Base-by-base conservation (phyloP, 2,113 vertebrate genomes). In the Neolamprologus hecqui region DNA sequence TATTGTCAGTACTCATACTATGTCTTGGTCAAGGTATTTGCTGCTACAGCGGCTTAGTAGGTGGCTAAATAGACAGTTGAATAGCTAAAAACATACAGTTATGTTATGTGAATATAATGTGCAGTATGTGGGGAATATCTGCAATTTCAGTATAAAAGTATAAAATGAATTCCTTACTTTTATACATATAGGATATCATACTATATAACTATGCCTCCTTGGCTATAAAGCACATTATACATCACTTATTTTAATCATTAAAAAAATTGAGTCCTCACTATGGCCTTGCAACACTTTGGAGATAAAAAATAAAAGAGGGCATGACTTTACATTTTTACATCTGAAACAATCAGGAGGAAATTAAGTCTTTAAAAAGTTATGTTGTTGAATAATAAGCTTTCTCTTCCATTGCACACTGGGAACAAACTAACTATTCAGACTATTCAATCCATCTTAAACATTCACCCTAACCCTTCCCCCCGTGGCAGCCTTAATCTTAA, bases 371-470 rank as follows among this genome's bases (percentile, higher is more conserved):
- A 33, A 57, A 81, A 7, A 54, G 33, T 83, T 79, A 26, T 82
- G 92, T 83, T 83, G 28, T 82, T 81, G 28, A 88, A 89, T 83
- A 57, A 84, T 31, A 49, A 9, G 31, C 81, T 86, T 73, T 91
- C 17, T 73, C 37, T 49, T 21, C 37, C 28, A 73, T n/a, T 63
- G 31, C 68, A 89, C 17, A 53, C 37, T 65, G 31, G 85, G 58
- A 90, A 86, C 80, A 90, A 90, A 86, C 68, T 53, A 49, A 89
- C 88, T 88, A 87, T 92, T 88, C 85, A 88, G 75, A 87, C 79
- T 85, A n/a, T 57, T 80, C 84, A 93, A 92, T 93, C 86, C 86
- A 90, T 90, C 37, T 80, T 86, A 87, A 92, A 88, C 90, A 92
- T 94, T 89, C 87, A 89, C 84, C 84, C 79, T 33, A 33, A 33